Percentiles rank a stretch among this genome's conserved stretches.
phyloP scores from a whole-genome alignment of 2,888 invertebrate species.

The Plagodis dolabraria region DNA sequence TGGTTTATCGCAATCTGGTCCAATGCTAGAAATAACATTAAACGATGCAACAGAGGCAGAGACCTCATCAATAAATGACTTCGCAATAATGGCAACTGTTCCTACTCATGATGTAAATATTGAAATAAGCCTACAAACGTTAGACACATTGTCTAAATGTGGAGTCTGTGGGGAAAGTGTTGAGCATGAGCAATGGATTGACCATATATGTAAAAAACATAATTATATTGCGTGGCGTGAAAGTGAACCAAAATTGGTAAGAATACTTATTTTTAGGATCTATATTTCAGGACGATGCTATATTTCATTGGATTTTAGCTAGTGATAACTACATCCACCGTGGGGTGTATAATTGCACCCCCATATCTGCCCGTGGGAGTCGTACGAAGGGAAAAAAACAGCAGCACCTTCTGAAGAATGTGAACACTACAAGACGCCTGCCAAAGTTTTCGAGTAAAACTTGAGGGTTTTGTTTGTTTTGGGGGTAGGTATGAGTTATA shows the following conservation, averaged over 20 bases:
- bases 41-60: not conserved
- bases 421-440: too few species aligned
- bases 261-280: constrained; percentile 9
- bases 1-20: not conserved
- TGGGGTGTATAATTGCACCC: too few species aligned
- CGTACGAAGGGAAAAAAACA: too few species aligned
- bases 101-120: constrained; percentile 5
- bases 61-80: constrained; percentile 1
- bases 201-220: constrained; percentile 48
- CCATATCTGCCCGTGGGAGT: too few species aligned
- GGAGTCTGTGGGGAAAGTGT: constrained; percentile 43
- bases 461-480: too few species aligned
- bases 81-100: constrained; percentile 6
- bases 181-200: constrained; percentile 38
- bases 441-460: too few species aligned
- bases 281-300: too few species aligned
- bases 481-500: too few species aligned
- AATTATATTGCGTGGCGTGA: constrained; percentile 54
- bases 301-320: too few species aligned
- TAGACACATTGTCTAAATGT: constrained; percentile 35
- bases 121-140: constrained; percentile 7
- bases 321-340: too few species aligned
- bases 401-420: too few species aligned
- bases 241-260: constrained; percentile 44
- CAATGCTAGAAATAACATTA: not conserved